Evolutionary conservation across 2,888 invertebrate species (phyloP), one percentile per base, ranked within the genome.

Genomic region (Cyaniris semiargus): DNA sequence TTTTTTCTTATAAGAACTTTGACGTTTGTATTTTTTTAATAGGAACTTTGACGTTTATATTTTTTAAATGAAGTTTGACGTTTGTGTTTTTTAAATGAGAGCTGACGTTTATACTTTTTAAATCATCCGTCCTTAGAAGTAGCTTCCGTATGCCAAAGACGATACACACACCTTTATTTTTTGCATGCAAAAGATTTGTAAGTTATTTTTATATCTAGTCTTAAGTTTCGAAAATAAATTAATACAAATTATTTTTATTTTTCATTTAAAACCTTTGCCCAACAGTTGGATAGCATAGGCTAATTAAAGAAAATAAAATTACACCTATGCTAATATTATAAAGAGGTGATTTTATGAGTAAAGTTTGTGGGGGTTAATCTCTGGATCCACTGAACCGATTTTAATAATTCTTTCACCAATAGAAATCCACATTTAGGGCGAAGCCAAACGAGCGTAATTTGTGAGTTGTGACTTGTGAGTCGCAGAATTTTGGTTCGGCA

Each of bases 161-260:
- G 38, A 71, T 18, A 18, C 15, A 66, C 66, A 66, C 66, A 31
- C 66, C 66, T 66, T 66, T 66, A 66, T 66, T 27, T 66, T 66
- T 66, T 66, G 66, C 66, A 66, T 66, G 66, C 66, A 66, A 66
- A 71, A 38, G 71, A 71, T 71, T 21, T 38, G n/a, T 38, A 71
- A 71, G 34, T 38, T 71, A 71, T 71, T 71, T 71, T 71, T 71
- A 71, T 71, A 38, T 71, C 71, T 71, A 71, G 71, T 71, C 71
- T 71, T 71, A 71, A 71, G 71, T n/a, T 71, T 71, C 71, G 21
- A 71, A 34, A 71, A 38, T 38, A 71, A 71, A 71, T n/a, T 71
- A 71, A 71, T 71, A 38, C 34, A 8, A 71, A 38, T 38, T 71
- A 38, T 15, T 71, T 21, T 38, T 1, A n/a, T 38, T 38, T 71